Evolutionary conservation across 64 coral and sea anemone species (phyloP), one percentile per base, ranked within the genome.

Genomic region (Dendrophyllia cribrosa): DNA sequence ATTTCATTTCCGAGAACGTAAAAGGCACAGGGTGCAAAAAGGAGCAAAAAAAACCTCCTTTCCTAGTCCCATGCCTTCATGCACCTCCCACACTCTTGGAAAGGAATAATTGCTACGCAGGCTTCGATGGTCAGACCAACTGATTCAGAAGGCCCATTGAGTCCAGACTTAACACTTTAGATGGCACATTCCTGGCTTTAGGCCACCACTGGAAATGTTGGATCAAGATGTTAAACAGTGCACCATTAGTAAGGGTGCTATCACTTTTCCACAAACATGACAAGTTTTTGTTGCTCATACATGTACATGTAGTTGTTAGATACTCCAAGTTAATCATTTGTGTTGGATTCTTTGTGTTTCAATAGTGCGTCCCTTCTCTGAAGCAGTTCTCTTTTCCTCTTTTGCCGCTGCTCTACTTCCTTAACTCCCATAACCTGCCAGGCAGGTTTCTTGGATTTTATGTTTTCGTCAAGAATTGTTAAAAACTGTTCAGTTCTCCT

Each of bases 381-480:
- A 14, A 47, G 43, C 14, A 51, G 56, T 25, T 49, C 68, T 59
- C 22, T 72, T 51, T 63, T 82, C 48, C 59, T 63, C 19, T 78
- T 77, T 87, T 77, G 68, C 25, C 23, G 17, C 72, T 63, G 23
- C 52, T 88, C 16, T 75, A 87, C 70, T n/a, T 86, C 91, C 17
- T 69, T 47, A 5, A 50, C 22, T 55, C 91, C 82, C 75, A 86
- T 86, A 15, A 93, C 91, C 45, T 93, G 66, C 91, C 91, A 93
- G 13, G 75, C 72, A 76, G 91, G 91, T 52, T 51, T 78, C 12
- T 66, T 74, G 5, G 79, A 72, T 21, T 77, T 93, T 63, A 85
- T 93, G 74, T 93, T 93, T 68, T 93, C 91, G 49, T 73, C 56
- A 17, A 93, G 69, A 45, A 93, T 73, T 74, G 63, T 93, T 50